Evolutionary conservation across 2,113 vertebrate species (phyloP), one percentile per base, ranked within the genome.

Genomic region (Vireo altiloquus): DNA sequence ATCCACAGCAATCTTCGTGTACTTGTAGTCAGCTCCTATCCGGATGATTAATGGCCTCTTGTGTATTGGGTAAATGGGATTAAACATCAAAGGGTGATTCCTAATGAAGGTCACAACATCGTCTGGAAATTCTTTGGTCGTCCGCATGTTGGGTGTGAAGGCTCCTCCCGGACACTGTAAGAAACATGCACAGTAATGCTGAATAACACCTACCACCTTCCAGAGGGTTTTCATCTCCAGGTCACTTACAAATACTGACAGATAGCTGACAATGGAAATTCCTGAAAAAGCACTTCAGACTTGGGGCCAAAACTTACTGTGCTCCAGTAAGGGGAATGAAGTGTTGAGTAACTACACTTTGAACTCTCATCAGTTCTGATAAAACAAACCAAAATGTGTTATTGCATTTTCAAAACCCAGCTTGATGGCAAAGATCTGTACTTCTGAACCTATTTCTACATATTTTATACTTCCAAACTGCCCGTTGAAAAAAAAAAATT

Each of bases 41-140:
- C 99, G 97, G 15, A 99, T 98, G 76, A 99, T 98, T 94, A 99
- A 97, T 8, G 99, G 99, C 69, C 98, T 98, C 96, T 98, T 98
- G 68, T 98, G 98, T 90, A 99, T 94, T 0, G 99, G 99, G 96
- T 99, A 99, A 96, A 99, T 98, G 87, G 98, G 96, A 95, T 99
- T 99, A 96, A 99, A 99, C 99, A 99, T 99, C 94, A 99, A 97
- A 4, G 99, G 99, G 60, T 99, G 99, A 85, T 99, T 99, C 77
- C 99, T 98, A 37, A 99, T 99, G 60, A 99, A 99, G 78, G 98
- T 99, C 95, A 99, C 99, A 88, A 99, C 99, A 2, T 99, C 99
- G 8, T 99, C 99, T 24, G 99, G 99, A 92, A 99, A 99, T 95
- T 99, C 99, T 91, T 99, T 99, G 63, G 99, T 99, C 42, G 99